phyloP scores from a whole-genome alignment of 1,140 invertebrate species.

The Galleria mellonella region DNA sequence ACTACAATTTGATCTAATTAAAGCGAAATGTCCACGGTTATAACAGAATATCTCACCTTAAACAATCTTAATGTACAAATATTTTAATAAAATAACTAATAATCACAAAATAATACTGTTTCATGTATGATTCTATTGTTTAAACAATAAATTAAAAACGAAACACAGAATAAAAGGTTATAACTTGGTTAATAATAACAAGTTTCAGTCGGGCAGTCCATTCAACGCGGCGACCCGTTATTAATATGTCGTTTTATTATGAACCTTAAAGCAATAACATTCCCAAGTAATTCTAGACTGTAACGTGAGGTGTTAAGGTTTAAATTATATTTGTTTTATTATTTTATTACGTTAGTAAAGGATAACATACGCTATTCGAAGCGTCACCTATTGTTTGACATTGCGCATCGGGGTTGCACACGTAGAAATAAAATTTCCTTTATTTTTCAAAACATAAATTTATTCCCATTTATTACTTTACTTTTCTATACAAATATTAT shows the following conservation, averaged over 20 bases:
- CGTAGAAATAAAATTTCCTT: too few species aligned
- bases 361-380: too few species aligned
- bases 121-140: slow-evolving; percentile 1
- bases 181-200: slow-evolving; percentile 12
- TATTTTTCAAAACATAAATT: too few species aligned
- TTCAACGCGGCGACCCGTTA: slow-evolving; percentile 5
- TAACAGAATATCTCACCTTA: slow-evolving; percentile 29
- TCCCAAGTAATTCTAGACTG: too few species aligned
- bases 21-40: slow-evolving; percentile 9
- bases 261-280: too few species aligned
- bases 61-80: neutral
- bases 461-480: too few species aligned
- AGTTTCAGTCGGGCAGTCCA: slow-evolving; percentile 1
- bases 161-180: slow-evolving; percentile 13
- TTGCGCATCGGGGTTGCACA: too few species aligned
- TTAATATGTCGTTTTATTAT: neutral
- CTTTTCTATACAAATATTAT: too few species aligned
- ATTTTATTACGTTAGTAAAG: too few species aligned
- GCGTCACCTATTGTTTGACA: too few species aligned
- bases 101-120: slow-evolving; percentile 10
- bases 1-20: slow-evolving; percentile 18
- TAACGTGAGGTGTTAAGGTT: too few species aligned
- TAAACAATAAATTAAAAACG: slow-evolving; percentile 5
- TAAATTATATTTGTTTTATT: too few species aligned
- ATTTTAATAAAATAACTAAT: slow-evolving; percentile 6